Conservation (phyloP, 2,797 vertebrate genomes). For the Toxotes lorentzi region DNA sequence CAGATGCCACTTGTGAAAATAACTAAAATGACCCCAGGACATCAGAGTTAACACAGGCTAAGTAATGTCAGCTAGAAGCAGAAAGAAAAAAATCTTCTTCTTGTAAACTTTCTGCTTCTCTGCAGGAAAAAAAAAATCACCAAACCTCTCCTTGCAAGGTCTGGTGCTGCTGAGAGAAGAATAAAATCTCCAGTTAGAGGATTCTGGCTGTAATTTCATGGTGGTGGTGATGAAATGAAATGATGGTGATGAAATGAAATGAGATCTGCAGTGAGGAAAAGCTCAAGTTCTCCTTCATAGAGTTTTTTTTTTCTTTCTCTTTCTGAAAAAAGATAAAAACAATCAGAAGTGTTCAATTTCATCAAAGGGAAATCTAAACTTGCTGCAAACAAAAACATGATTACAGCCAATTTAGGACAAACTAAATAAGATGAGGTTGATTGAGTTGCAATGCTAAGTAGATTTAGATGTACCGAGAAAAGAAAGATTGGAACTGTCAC, state of each 20-base stretch:
- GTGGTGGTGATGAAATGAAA: neutral
- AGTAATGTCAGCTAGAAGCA: conserved; percentile 7
- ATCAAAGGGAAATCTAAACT: neutral
- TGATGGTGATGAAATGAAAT: conserved; percentile 31
- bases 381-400: neutral
- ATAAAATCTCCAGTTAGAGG: conserved; percentile 5
- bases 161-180: conserved; percentile 7
- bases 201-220: conserved; percentile 22
- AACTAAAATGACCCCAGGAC: conserved; percentile 19
- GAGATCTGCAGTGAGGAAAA: neutral
- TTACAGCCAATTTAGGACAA: neutral
- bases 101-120: conserved; percentile 11
- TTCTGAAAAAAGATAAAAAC: conserved; percentile 11
- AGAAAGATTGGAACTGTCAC: neutral
- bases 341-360: neutral
- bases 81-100: neutral
- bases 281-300: neutral
- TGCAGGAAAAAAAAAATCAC: conserved; percentile 7
- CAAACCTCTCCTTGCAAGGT: neutral
- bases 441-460: neutral
- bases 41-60: neutral
- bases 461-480: neutral
- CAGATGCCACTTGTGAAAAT: neutral
- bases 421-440: neutral
- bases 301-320: neutral